Conservation (phyloP, 2,113 vertebrate species). For the Menidia beryllina region DNA sequence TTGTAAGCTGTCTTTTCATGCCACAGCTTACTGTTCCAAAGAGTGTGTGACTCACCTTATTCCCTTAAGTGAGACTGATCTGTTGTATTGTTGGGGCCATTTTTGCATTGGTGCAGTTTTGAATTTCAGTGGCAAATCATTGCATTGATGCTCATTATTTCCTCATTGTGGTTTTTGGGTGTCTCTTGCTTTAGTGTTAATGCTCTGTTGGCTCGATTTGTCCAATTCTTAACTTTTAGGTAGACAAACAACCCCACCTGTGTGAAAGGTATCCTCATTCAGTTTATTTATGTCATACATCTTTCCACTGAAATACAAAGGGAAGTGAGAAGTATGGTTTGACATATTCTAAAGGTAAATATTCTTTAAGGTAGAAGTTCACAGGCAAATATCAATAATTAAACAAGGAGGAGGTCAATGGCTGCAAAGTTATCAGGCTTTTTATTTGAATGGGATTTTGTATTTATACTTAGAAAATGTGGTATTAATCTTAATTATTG, state of each 20-base stretch:
- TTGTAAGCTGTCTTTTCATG: slow-evolving; percentile 59
- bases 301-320: not conserved
- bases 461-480: not conserved
- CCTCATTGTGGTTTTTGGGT: not conserved
- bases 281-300: not conserved
- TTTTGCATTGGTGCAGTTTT: slow-evolving; percentile 10
- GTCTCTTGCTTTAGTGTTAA: not conserved
- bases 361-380: no score
- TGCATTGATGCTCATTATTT: not conserved
- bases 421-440: no score
- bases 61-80: slow-evolving; percentile 54
- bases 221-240: not conserved
- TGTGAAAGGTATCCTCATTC: not conserved
- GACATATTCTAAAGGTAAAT: not conserved
- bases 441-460: no score
- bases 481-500: not conserved
- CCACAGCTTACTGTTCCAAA: slow-evolving; percentile 53
- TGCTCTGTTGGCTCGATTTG: not conserved
- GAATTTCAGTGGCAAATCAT: not conserved
- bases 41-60: slow-evolving; percentile 63
- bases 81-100: slow-evolving; percentile 23
- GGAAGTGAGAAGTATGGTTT: not conserved
- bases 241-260: not conserved
- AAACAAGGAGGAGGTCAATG: no score
- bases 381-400: no score